Percentiles rank a stretch among this genome's conserved stretches.
These are phyloP conservation scores for Pandion haliaetus DNA, from an alignment of 2,113 vertebrate genomes.

Conservation along the genomic window DNA sequence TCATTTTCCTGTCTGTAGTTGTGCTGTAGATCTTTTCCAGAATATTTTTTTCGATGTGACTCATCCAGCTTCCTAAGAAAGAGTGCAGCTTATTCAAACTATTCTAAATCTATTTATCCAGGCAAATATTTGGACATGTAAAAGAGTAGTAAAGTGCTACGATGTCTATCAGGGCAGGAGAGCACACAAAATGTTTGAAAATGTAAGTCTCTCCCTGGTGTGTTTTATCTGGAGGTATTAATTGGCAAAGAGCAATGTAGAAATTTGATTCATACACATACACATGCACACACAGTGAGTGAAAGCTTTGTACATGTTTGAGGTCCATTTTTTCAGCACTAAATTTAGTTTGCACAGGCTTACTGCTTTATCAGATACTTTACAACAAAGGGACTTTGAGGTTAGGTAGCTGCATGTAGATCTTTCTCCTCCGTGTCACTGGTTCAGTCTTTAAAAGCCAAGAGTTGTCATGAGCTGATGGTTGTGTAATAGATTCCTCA, in stretches of 20 bases:
- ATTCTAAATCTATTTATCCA: slow-evolving; percentile 37
- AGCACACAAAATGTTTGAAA: background rate
- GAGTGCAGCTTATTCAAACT: slow-evolving; percentile 33
- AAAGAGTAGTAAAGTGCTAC: background rate
- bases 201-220: background rate
- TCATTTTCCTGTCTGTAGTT: background rate
- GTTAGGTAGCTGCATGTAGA: background rate
- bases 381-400: background rate
- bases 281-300: background rate
- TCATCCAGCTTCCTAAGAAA: background rate
- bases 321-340: background rate
- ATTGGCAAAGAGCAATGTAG: background rate
- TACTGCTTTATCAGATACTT: background rate
- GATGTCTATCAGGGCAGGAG: slow-evolving; percentile 22
- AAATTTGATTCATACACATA: background rate
- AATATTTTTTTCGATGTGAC: background rate
- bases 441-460: background rate
- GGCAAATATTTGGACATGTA: slow-evolving; percentile 64
- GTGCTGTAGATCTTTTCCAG: background rate
- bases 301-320: background rate
- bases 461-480: background rate
- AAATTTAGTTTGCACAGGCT: background rate
- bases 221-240: background rate
- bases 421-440: background rate
- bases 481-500: background rate